These are phyloP conservation scores for Syngnathoides biaculeatus DNA, from an alignment of 2,113 vertebrate genomes.

Conservation along the genomic window DNA sequence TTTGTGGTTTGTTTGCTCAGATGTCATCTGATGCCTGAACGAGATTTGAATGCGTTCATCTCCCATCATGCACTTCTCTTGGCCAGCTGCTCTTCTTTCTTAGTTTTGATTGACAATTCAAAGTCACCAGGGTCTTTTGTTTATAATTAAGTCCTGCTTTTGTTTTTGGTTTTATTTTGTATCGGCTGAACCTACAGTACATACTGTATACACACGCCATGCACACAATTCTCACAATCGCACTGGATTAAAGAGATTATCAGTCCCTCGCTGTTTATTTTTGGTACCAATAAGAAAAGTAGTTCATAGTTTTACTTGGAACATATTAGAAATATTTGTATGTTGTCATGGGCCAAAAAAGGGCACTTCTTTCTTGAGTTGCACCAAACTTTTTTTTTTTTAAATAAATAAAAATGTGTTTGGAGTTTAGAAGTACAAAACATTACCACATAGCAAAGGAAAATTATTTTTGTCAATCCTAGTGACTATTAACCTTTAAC, in stretches of 20 bases:
- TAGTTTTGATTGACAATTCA: slow-evolving; percentile 44
- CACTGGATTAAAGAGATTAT: not conserved
- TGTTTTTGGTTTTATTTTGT: not conserved
- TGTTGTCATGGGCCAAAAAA: not conserved
- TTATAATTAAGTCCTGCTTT: not conserved
- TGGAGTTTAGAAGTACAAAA: not conserved
- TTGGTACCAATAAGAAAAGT: not conserved
- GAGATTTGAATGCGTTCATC: slow-evolving; percentile 25
- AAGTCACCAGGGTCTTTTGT: slow-evolving; percentile 24
- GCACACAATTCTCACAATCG: not conserved
- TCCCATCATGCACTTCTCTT: slow-evolving; percentile 35
- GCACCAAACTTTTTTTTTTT: not conserved
- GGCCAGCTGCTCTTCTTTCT: slow-evolving; percentile 38
- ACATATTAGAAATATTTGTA: not conserved
- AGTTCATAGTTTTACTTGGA: not conserved
- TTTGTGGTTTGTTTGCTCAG: slow-evolving; percentile 52
- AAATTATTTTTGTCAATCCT: not conserved
- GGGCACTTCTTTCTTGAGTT: not conserved
- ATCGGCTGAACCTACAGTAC: not conserved
- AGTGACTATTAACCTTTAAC: not conserved
- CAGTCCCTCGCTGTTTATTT: not conserved
- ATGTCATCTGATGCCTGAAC: slow-evolving; percentile 39
- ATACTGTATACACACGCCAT: not conserved
- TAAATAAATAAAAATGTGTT: not conserved
- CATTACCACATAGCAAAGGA: not conserved